phyloP scores from a whole-genome alignment of 2,113 vertebrate genomes.

The Phodopus roborovskii region DNA sequence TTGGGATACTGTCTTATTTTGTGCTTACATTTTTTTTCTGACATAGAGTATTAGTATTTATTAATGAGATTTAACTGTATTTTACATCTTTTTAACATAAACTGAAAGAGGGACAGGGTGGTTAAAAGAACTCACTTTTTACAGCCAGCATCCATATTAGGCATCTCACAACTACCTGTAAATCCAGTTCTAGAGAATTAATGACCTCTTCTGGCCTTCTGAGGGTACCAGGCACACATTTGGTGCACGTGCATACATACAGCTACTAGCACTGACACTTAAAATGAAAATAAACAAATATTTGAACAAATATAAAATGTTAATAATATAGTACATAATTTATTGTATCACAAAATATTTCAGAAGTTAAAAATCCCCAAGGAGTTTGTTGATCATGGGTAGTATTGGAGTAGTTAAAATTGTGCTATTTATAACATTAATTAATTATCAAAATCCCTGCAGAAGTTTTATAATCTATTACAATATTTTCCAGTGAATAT shows the following conservation, averaged over 20 bases:
- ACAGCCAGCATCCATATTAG: not conserved
- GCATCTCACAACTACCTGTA: not conserved
- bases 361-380: not conserved
- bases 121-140: not conserved
- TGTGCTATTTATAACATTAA: not conserved
- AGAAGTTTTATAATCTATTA: not conserved
- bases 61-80: not conserved
- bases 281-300: not conserved
- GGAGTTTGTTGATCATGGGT: not conserved
- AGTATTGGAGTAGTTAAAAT: not conserved
- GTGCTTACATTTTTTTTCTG: not conserved
- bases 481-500: not conserved
- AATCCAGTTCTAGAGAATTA: not conserved
- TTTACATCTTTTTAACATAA: not conserved
- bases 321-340: not conserved
- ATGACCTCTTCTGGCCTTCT: not conserved
- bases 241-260: not conserved
- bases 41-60: conserved; percentile 46
- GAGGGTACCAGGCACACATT: not conserved
- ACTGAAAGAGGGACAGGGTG: not conserved
- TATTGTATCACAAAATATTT: not conserved
- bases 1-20: not conserved
- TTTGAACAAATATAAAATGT: not conserved
- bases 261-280: not conserved
- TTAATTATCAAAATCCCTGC: not conserved